phyloP scores from a whole-genome alignment of 2,113 vertebrate genomes.

The Lethenteron camtschaticum region DNA sequence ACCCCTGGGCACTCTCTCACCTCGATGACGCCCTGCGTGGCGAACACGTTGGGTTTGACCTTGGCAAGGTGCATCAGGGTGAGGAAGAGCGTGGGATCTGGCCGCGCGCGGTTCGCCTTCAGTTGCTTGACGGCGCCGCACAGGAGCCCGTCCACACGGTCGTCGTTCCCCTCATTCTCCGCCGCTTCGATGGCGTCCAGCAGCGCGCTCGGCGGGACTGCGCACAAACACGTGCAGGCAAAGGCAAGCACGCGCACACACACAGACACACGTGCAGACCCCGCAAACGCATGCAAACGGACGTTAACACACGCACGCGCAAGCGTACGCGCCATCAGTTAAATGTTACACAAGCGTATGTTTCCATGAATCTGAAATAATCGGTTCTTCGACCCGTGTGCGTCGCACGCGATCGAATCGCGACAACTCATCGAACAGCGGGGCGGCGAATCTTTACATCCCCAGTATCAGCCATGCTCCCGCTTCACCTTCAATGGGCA shows the following conservation, averaged over 20 bases:
- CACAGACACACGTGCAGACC: not conserved
- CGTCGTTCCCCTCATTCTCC: constrained; percentile 69
- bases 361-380: no score
- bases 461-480: no score
- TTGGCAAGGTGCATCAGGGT: constrained; percentile 95
- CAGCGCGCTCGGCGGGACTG: constrained; percentile 52
- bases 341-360: no score
- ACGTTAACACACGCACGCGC: no score
- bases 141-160: constrained; percentile 66
- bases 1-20: constrained; percentile 17
- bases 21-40: constrained; percentile 89
- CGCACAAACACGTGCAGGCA: not conserved
- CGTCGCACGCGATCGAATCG: no score
- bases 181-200: constrained; percentile 82
- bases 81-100: constrained; percentile 63
- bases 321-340: no score
- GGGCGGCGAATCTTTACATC: no score
- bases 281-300: no score
- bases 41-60: constrained; percentile 95
- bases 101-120: constrained; percentile 73
- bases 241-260: not conserved
- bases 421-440: no score
- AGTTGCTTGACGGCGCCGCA: constrained; percentile 82
- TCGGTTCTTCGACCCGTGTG: no score
- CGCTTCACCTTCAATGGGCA: constrained; percentile 66